Evolutionary conservation across 2,797 vertebrate genomes (phyloP), one percentile per base, ranked within the genome.

Genomic region (Tympanoctomys barrerae): DNA sequence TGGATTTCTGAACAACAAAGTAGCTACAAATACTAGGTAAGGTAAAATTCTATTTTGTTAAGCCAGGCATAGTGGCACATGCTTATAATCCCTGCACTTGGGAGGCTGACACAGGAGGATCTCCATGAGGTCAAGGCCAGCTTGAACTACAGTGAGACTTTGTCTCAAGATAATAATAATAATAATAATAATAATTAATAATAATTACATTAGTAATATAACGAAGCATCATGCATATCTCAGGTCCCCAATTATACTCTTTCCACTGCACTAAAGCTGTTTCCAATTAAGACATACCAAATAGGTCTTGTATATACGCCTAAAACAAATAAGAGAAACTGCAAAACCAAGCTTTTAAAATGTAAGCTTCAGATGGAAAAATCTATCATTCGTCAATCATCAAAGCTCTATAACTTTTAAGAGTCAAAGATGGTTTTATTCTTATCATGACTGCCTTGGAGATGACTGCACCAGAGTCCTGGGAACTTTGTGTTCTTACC

Each of bases 211-310:
- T 49, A 49, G 10, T 3, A 49, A 49, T 49, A 49, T 49, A 57
- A 80, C 36, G 81, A 90, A 88, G 49, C 31, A 80, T 59, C 39
- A 80, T 19, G 31, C 6, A 78, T 73, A 90, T n/a, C 26, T 10
- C 36, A 79, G 83, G 42, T 49, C 57, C 64, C 94, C 31, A 90
- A 39, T 62, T 75, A 89, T 28, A 16, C 12, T 82, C 57, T 52
- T 93, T 86, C 54, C 36, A 95, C 57, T 22, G n/a, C 13, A 92
- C 92, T 80, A 84, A 80, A 90, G 42, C 21, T 79, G 78, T 57
- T 81, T 68, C 78, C 33, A 92, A 71, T 42, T 70, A 81, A 78
- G 21, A 95, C 46, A 70, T 1, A 89, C 8, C 26, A 73, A 90
- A 79, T 24, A 73, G 36, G 16, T 82, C 42, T 86, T 49, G 68